These are phyloP conservation scores for Lithophane leautieri DNA, from an alignment of 2,888 invertebrate species.

Conservation along the genomic window DNA sequence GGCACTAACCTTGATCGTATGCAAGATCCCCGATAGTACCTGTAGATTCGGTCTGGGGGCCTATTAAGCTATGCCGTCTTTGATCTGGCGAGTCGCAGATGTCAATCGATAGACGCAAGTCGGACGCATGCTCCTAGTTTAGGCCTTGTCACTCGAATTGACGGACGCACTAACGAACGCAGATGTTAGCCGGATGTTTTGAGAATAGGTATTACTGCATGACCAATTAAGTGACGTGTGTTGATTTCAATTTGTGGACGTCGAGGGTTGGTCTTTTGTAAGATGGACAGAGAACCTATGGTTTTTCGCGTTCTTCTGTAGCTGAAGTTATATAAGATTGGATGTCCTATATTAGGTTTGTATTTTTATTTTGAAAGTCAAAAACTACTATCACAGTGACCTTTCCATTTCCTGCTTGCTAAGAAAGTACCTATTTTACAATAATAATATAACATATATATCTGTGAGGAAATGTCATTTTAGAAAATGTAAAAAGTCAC, in stretches of 20 bases:
- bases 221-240: conserved; percentile 37
- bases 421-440: not conserved
- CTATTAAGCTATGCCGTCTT: conserved; percentile 81
- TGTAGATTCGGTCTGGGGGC: conserved; percentile 68
- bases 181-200: conserved; percentile 76
- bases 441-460: not conserved
- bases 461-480: conserved; percentile 18
- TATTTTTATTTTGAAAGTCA: not conserved
- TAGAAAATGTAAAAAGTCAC: conserved; percentile 33
- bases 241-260: conserved; percentile 8
- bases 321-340: not conserved
- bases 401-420: conserved; percentile 3
- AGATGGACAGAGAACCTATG: not conserved
- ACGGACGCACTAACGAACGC: conserved; percentile 79
- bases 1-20: conserved; percentile 75
- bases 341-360: too few relatives aligned
- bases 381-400: not conserved
- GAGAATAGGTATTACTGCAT: conserved; percentile 65
- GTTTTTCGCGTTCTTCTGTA: not conserved
- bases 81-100: conserved; percentile 75
- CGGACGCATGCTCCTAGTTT: conserved; percentile 73
- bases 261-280: not conserved
- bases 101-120: conserved; percentile 70
- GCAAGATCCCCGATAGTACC: conserved; percentile 73
- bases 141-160: conserved; percentile 73